phyloP scores from a whole-genome alignment of 2,113 vertebrate genomes.

The Hypocryptadius cinnamomeus region DNA sequence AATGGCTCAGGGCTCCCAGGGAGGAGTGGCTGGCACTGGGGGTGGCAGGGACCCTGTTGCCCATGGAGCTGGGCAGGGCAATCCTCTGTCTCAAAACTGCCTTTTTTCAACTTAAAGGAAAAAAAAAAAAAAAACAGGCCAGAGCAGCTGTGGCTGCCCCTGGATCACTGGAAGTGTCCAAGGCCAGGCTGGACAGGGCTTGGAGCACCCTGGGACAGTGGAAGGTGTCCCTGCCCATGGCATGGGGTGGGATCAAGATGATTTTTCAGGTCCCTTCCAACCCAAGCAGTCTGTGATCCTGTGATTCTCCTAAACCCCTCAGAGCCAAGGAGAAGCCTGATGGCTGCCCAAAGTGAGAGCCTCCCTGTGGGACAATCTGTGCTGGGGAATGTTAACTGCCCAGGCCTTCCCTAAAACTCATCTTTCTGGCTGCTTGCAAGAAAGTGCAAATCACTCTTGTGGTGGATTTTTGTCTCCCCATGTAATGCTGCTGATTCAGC shows the following conservation, averaged over 20 bases:
- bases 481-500: neutral
- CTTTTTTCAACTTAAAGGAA: neutral
- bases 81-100: neutral
- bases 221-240: neutral
- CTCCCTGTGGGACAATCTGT: neutral
- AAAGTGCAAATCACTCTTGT: neutral
- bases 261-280: neutral
- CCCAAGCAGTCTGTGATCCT: neutral
- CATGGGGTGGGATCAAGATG: accelerated
- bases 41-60: neutral
- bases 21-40: neutral
- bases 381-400: neutral
- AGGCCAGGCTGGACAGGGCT: neutral
- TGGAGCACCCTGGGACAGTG: neutral
- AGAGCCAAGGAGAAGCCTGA: neutral
- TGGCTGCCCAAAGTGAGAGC: neutral
- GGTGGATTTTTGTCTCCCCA: neutral
- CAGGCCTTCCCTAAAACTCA: neutral
- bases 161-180: neutral
- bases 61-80: neutral
- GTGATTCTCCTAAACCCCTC: neutral
- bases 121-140: no score
- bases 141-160: neutral
- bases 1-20: neutral
- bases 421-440: neutral